Percentiles rank a stretch among this genome's conserved stretches.
phyloP scores from a whole-genome alignment of 2,113 vertebrate species.

The Channa argus region DNA sequence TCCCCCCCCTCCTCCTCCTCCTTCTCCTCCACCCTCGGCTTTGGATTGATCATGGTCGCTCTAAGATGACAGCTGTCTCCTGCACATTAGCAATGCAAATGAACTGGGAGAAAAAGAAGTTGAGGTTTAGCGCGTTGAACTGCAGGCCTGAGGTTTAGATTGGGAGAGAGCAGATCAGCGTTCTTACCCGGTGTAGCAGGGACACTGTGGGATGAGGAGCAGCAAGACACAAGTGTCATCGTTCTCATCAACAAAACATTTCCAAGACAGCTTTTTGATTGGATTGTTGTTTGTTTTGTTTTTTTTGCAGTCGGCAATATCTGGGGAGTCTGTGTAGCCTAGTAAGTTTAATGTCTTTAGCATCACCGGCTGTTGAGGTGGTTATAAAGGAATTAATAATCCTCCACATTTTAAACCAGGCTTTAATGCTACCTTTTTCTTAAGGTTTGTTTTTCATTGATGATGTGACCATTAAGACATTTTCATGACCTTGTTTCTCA shows the following conservation, averaged over 20 bases:
- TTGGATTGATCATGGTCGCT: constrained; percentile 68
- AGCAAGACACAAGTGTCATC: background rate
- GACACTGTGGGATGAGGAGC: constrained; percentile 25
- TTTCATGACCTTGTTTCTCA: background rate
- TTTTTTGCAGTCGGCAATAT: too few species aligned
- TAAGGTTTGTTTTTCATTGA: background rate
- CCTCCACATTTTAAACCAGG: background rate
- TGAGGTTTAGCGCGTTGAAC: constrained; percentile 31
- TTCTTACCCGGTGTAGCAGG: constrained; percentile 19
- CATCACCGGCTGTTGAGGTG: too few species aligned
- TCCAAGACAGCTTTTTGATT: background rate
- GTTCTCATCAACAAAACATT: background rate
- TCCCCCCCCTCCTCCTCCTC: background rate
- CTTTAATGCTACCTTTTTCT: background rate
- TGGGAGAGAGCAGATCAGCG: background rate
- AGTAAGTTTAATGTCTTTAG: too few species aligned
- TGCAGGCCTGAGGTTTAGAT: constrained; percentile 33
- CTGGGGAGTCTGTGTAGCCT: too few species aligned
- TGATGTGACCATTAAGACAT: background rate
- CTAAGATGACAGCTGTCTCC: constrained; percentile 82
- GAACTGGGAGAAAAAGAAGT: constrained; percentile 60
- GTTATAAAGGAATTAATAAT: too few species aligned
- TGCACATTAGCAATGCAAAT: constrained; percentile 84
- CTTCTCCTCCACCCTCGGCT: constrained; percentile 20
- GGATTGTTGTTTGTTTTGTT: too few species aligned